Conservation (phyloP, 2,888 invertebrate genomes). For the Ormyrus pomaceus region DNA sequence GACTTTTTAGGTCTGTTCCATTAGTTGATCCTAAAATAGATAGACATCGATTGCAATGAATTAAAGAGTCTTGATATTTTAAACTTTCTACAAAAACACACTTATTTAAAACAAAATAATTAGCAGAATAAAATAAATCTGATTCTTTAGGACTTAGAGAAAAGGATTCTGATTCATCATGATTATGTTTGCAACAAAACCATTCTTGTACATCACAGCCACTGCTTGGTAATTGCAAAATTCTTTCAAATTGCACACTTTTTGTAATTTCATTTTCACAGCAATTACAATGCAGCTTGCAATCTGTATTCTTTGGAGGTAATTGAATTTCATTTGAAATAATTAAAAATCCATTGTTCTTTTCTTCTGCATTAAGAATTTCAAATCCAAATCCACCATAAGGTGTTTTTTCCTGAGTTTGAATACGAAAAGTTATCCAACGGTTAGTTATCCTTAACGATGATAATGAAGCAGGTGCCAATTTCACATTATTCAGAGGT, state of each 20-base stretch:
- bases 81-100: slow-evolving; percentile 61
- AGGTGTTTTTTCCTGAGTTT: slow-evolving; percentile 66
- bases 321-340: slow-evolving; percentile 55
- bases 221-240: slow-evolving; percentile 68
- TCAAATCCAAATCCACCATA: slow-evolving; percentile 69
- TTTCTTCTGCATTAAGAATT: slow-evolving; percentile 60
- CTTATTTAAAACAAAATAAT: slow-evolving; percentile 65
- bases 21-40: slow-evolving; percentile 64
- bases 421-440: slow-evolving; percentile 71
- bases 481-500: slow-evolving; percentile 62
- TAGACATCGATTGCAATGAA: slow-evolving; percentile 68
- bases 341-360: slow-evolving; percentile 37
- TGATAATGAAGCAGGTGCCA: slow-evolving; percentile 69
- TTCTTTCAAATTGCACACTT: slow-evolving; percentile 62
- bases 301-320: slow-evolving; percentile 59
- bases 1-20: slow-evolving; percentile 63
- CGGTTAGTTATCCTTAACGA: slow-evolving; percentile 64
- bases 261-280: slow-evolving; percentile 68
- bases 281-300: slow-evolving; percentile 64
- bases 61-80: slow-evolving; percentile 60
- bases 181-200: slow-evolving; percentile 70
- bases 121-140: slow-evolving; percentile 69
- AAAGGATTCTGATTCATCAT: slow-evolving; percentile 51
- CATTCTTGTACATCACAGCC: slow-evolving; percentile 71
- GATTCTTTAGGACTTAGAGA: slow-evolving; percentile 63